Evolutionary conservation across 2,797 vertebrate species (phyloP).

Genomic region (Podarcis lilfordi): DNA sequence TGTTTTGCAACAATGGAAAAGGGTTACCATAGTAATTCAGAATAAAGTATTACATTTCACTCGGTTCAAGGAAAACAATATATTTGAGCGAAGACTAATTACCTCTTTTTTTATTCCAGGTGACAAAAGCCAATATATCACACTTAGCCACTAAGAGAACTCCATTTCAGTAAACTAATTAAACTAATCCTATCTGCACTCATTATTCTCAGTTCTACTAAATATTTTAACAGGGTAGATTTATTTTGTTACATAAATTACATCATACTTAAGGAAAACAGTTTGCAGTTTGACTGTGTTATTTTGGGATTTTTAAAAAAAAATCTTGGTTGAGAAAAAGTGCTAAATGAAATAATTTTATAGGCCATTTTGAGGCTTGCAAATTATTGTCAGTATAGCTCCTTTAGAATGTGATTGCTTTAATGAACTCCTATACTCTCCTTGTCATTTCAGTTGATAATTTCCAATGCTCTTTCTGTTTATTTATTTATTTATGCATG

Average conservation of each 20-base stretch:
- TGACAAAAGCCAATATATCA: slow-evolving; percentile 85
- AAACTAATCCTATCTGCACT: slow-evolving; percentile 83
- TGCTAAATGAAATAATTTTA: slow-evolving; percentile 72
- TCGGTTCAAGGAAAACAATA: slow-evolving; percentile 78
- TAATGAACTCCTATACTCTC: slow-evolving; percentile 75
- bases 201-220: slow-evolving; percentile 81
- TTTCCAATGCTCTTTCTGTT: not conserved
- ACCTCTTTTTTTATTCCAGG: slow-evolving; percentile 81
- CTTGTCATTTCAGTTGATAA: not conserved
- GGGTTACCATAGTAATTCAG: slow-evolving; percentile 56
- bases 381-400: slow-evolving; percentile 80
- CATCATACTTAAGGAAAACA: slow-evolving; percentile 79
- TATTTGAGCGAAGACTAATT: slow-evolving; percentile 81
- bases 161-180: slow-evolving; percentile 84
- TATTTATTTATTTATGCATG: not conserved
- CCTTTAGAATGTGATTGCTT: slow-evolving; percentile 78
- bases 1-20: slow-evolving; percentile 51
- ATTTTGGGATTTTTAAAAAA: slow-evolving; percentile 59
- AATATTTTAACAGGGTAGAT: slow-evolving; percentile 83
- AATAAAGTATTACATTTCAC: slow-evolving; percentile 75
- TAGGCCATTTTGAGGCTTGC: slow-evolving; percentile 67
- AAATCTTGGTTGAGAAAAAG: slow-evolving; percentile 49
- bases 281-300: slow-evolving; percentile 67
- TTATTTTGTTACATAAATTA: slow-evolving; percentile 83
- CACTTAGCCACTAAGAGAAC: slow-evolving; percentile 79